Evolutionary conservation across 2,797 vertebrate genomes (phyloP), one percentile per base, ranked within the genome.

Genomic region (Todus mexicanus): DNA sequence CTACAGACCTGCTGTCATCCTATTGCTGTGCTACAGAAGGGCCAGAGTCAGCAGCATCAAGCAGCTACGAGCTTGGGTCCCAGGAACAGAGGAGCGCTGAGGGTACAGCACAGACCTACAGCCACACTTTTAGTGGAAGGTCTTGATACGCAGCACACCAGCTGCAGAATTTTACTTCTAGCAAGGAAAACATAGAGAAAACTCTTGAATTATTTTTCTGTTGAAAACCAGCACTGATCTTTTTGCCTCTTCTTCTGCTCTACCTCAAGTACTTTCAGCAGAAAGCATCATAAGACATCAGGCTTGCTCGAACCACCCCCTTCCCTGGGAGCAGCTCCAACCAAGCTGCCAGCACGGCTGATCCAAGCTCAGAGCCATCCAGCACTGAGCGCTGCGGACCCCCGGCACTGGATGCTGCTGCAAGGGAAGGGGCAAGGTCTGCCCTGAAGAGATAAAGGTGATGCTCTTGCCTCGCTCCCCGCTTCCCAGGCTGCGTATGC

Each of bases 321-420:
- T 73, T 84, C 27, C 54, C 26, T 5, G 6, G 64, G 29, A 70
- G 43, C 43, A 8, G 21, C 42, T 90, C 35, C 4, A 5, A 12
- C 6, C 20, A 15, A 56, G 47, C 70, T 13, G 3, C 27, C 37
- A 40, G 70, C 45, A 12, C 29, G 5, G 0, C 35, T 5, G 17
- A 19, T 31, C 8, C 11, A 4, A 42, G 12, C 73, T 0, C 4
- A 3, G 63, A 61, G 56, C 54, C n/a, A 2, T 27, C 38, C 54
- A 0, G 2, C 18, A 9, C 0, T 3, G 48, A 35, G 29, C 1
- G 9, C 25, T 4, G 40, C 1, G 8, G n/a, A 38, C 29, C 37
- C 60, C 16, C 0, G 1, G 56, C 3, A 3, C 3, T 3, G 37
- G 42, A 25, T 31, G 29, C 56, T n/a, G 64, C 71, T 48, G 75